phyloP scores from a whole-genome alignment of 1,140 invertebrate genomes.

The Neodiprion virginianus region DNA sequence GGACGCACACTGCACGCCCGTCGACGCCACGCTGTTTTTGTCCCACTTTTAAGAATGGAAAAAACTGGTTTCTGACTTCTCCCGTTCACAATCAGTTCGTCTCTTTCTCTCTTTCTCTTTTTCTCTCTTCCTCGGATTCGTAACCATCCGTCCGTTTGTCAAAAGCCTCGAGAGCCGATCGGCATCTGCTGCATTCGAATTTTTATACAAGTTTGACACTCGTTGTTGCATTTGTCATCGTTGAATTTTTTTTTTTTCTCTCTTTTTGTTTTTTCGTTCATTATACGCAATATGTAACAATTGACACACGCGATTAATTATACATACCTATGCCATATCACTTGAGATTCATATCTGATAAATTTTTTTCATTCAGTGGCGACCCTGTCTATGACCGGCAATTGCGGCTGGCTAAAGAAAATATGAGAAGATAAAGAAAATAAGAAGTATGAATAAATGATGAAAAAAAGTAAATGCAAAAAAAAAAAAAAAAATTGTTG shows the following conservation, averaged over 20 bases:
- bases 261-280: neutral
- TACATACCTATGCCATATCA: neutral
- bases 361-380: neutral
- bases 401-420: neutral
- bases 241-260: too few species aligned
- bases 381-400: neutral
- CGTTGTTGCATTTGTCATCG: too few species aligned
- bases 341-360: neutral
- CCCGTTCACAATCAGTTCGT: neutral
- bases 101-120: neutral
- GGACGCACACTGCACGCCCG: too few species aligned
- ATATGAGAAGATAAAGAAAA: too few species aligned
- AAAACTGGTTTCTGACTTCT: constrained; percentile 1
- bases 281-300: too few species aligned
- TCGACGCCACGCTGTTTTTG: neutral
- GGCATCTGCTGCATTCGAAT: neutral
- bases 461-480: neutral
- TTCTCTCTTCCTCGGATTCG: neutral
- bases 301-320: neutral
- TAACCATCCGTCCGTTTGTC: neutral
- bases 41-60: neutral
- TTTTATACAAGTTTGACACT: too few species aligned
- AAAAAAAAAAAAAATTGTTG: neutral
- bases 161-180: neutral
- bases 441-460: too few species aligned